phyloP scores from a whole-genome alignment of 2,888 invertebrate genomes.

The Andrena praecox region DNA sequence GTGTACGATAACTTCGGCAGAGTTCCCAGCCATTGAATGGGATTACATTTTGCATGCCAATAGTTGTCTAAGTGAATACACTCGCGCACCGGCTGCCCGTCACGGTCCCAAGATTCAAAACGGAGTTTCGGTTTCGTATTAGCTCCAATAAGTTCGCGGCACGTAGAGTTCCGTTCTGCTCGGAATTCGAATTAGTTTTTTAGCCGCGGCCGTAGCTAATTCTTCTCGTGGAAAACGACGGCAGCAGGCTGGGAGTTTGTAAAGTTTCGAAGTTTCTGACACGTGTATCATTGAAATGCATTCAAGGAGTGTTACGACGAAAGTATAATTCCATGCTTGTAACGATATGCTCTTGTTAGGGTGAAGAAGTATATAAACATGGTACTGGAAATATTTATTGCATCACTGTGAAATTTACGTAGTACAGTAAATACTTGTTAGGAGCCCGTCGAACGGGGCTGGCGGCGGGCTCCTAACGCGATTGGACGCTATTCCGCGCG shows the following conservation, averaged over 20 bases:
- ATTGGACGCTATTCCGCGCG: no score
- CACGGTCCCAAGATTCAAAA: background rate
- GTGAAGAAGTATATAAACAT: no score
- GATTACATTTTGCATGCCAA: background rate
- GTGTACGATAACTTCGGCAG: background rate
- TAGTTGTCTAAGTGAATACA: background rate
- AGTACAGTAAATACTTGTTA: no score
- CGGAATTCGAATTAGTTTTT: slow-evolving; percentile 21
- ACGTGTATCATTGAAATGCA: background rate
- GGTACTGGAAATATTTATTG: no score
- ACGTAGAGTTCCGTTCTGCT: background rate
- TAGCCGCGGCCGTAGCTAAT: slow-evolving; percentile 3
- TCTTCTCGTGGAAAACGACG: slow-evolving; percentile 5
- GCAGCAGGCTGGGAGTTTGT: slow-evolving; percentile 1
- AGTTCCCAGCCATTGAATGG: background rate
- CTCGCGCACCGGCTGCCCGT: background rate
- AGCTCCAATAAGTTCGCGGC: background rate
- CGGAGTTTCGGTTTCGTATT: background rate
- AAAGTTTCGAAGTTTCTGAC: background rate
- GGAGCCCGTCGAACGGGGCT: no score
- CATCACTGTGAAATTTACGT: no score
- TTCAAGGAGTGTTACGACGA: background rate
- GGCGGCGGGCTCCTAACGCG: no score
- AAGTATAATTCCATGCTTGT: background rate
- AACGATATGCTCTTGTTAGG: no score